Evolutionary conservation across 2,113 vertebrate species (phyloP), one percentile per base, ranked within the genome.

Genomic region (Eulemur rufifrons): DNA sequence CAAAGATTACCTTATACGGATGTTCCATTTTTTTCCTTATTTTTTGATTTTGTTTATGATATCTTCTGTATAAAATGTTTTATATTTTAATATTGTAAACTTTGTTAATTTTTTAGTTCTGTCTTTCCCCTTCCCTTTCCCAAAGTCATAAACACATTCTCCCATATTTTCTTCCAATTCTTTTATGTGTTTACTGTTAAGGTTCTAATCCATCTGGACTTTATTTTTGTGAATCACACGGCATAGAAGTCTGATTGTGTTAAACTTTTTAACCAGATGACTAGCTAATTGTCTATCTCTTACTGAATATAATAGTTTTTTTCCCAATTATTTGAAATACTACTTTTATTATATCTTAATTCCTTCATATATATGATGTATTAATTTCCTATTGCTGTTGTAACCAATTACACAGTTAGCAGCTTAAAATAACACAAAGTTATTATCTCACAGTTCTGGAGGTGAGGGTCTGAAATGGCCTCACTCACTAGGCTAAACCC

Each of bases 61-160:
- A 11, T 86, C 66, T 90, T 94, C 91, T 95, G 50, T 47, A 91
- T 74, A 68, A 23, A 96, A 93, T 96, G 68, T 27, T 96, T 93
- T 88, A 12, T 73, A 74, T 96, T 96, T 94, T 93, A 95, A 68
- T 95, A 92, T 78, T 86, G 6, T 80, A 88, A 96, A 74, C n/a
- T 61, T 88, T 74, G 91, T 97, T 92, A 59, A 56, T 61, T 85
- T 94, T 93, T 86, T 50, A 34, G 29, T 29, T 78, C 83, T 87
- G 50, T 86, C 27, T 94, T 96, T 95, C 37, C 77, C 39, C 11
- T 86, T 80, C 25, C 37, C 17, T 52, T 34, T 27, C 91, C 54
- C 71, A 81, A 63, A 95, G 91, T 94, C 76, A 95, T 91, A 74
- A 96, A 77, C 59, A 93, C 42, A 39, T 78, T 94, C 77, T 88